Conservation (phyloP, 1,140 invertebrate species). For the Palaemon carinicauda region DNA sequence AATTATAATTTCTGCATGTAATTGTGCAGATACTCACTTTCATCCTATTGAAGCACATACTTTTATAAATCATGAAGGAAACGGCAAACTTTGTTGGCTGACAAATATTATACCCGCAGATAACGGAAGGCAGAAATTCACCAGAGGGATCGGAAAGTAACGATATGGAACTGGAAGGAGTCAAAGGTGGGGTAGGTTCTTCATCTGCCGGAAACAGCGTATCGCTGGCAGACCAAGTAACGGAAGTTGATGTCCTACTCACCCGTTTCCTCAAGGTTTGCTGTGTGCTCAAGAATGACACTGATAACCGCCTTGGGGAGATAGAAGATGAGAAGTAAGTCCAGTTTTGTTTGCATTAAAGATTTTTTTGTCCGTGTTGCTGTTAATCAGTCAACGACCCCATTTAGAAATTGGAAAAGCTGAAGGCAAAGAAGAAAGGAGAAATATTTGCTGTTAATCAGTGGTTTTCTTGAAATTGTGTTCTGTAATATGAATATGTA, state of each 20-base stretch:
- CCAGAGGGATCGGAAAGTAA: conserved; percentile 53
- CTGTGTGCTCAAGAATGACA: conserved; percentile 58
- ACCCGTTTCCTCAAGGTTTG: conserved; percentile 57
- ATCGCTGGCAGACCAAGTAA: conserved; percentile 45
- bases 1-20: too few species aligned
- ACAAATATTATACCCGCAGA: background rate
- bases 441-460: too few species aligned
- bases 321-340: conserved; percentile 57
- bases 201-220: background rate
- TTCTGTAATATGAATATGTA: too few species aligned
- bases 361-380: too few species aligned
- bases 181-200: background rate
- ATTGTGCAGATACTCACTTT: too few species aligned
- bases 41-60: background rate
- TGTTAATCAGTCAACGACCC: too few species aligned
- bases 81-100: background rate
- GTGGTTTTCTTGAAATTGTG: too few species aligned
- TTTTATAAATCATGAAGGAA: too few species aligned
- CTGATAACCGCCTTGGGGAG: conserved; percentile 46
- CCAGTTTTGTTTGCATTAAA: background rate
- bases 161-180: conserved; percentile 24
- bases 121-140: conserved; percentile 49
- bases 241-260: conserved; percentile 55
- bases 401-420: too few species aligned
- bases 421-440: too few species aligned